Evolutionary conservation across 2,888 invertebrate genomes (phyloP), one percentile per base, ranked within the genome.

Genomic region (Thecocarcelia acutangulata): DNA sequence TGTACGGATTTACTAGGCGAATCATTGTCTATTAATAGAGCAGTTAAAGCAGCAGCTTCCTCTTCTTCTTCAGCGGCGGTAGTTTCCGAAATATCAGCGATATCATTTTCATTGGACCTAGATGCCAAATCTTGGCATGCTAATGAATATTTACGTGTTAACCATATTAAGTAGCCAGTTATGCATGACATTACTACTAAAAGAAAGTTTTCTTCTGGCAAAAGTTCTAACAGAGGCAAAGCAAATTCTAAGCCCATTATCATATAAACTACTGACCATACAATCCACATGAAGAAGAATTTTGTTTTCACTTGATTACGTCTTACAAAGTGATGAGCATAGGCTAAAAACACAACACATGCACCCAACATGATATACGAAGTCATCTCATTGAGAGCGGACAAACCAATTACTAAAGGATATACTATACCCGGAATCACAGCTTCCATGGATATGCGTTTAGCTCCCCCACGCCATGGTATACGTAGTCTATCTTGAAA

Each of bases 251-350:
- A 96, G 19, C 96, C 92, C 21, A 94, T 85, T 86, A 94, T 93
- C 88, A 96, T 91, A 85, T 93, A 92, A 4, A 94, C 85, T 3
- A 93, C 92, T 11, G 96, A 95, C 54, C 94, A 93, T 50, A 95
- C 87, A 0, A 94, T 93, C 96, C 96, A 96, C 84, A 94, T 93
- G 80, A 93, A 92, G 89, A 96, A 96, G 89, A 96, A 96, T 86
- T 94, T 93, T 1, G 96, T 94, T 78, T 93, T 87, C 0, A 88
- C 86, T 2, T 86, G 92, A 11, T 83, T 86, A 0, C 86, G 86
- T 50, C 87, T 86, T 0, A 89, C 86, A 61, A 88, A 82, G 46
- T 86, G 85, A 75, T 89, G 84, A 0, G 87, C 86, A 84, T 89
- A 89, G 0, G 84, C 80, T 44, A 88, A 85, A 54, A 89, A 88